Base-by-base conservation (phyloP, 2,797 vertebrate genomes). In the Clarias laeviceps region DNA sequence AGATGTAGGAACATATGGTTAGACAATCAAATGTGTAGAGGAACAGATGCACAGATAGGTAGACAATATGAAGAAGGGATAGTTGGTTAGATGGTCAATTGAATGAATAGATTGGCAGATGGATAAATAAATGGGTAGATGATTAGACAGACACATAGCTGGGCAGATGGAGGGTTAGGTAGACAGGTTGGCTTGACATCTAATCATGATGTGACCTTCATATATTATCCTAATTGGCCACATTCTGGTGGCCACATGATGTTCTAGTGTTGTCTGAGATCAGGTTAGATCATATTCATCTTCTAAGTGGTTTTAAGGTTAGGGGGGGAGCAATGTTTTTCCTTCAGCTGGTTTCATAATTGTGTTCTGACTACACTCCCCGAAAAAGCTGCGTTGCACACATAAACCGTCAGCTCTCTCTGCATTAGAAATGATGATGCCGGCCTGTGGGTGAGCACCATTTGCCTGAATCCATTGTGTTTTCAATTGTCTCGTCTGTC, bases 401-500 rank as follows among this genome's bases (percentile, higher is more conserved):
- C 86, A 89, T 82, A 86, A 85, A 86, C 74, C 15, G 62, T 82
- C 68, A 85, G 82, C 84, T 86, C 72, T 83, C 81, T 70, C 74
- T 9, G 29, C 85, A 87, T 87, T 82, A 86, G 82, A 86, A 76
- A 87, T 82, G 84, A 88, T 84, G 86, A 88, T 86, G 80, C 69
- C 90, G 87, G 87, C 90, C 86, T 76, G 84, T 87, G 74, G 82
- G 72, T 83, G 72, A 82, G 73, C 79, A 20, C 72, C 87, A 83
- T 82, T 82, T 79, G 64, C 80, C 77, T 45, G 88, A 91, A 92
- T 90, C 88, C 85, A 91, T 89, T 90, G 91, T 88, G 62, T 91
- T 95, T 94, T 94, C 93, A 93, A 93, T 93, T 92, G 90, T 92
- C 80, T 91, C 88, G 0, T 88, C 82, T 54, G 72, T 91, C 82